Evolutionary conservation across 2,113 vertebrate species (phyloP).

Genomic region (Peucedramus taeniatus): DNA sequence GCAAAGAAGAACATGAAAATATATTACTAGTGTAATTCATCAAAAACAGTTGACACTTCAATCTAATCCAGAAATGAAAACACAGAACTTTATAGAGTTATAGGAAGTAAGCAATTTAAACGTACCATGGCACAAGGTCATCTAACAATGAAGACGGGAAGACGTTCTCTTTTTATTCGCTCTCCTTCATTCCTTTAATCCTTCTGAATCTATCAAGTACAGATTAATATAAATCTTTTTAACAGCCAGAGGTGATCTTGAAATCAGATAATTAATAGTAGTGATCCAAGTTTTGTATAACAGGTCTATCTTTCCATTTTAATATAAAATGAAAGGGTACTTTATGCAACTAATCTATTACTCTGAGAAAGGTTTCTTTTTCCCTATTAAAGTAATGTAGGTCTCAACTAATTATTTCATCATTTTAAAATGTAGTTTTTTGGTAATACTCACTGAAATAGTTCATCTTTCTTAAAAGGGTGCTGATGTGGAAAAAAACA

Average conservation of each 20-base stretch:
- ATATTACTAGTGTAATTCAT: conserved; percentile 79
- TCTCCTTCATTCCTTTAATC: conserved; percentile 54
- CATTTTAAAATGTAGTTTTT: conserved; percentile 54
- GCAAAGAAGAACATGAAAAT: conserved; percentile 78
- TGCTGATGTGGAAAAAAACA: conserved; percentile 39
- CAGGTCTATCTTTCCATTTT: conserved; percentile 44
- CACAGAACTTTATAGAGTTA: conserved; percentile 82
- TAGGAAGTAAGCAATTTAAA: conserved; percentile 85
- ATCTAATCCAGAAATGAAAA: conserved; percentile 84
- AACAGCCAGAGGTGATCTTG: conserved; percentile 67
- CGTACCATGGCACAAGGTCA: conserved; percentile 75
- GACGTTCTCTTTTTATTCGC: conserved; percentile 65
- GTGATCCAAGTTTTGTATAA: conserved; percentile 36
- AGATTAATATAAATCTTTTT: conserved; percentile 70
- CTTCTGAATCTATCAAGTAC: conserved; percentile 55
- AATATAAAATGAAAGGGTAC: conserved; percentile 56
- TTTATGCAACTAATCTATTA: conserved; percentile 15
- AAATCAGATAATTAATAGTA: conserved; percentile 72
- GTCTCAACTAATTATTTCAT: conserved; percentile 67
- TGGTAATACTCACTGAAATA: conserved; percentile 30
- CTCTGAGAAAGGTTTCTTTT: conserved; percentile 35
- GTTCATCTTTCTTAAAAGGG: conserved; percentile 56
- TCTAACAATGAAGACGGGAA: conserved; percentile 68
- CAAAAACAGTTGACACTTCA: conserved; percentile 82
- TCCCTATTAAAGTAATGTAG: conserved; percentile 54